phyloP scores from a whole-genome alignment of 2,888 invertebrate species.

The Cryptosula pallasiana region DNA sequence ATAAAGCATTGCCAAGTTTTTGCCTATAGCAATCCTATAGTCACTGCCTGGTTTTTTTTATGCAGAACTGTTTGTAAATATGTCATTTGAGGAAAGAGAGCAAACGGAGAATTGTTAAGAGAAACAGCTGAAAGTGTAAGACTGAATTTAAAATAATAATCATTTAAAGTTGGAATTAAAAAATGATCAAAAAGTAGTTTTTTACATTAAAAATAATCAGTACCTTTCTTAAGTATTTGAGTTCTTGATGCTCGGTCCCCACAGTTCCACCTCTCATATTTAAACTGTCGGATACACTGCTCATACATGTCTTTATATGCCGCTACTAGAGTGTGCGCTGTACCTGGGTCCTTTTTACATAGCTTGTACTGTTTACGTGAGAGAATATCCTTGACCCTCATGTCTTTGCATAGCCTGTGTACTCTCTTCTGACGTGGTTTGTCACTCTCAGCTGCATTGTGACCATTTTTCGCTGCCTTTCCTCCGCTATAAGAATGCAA shows the following conservation, averaged over 20 bases:
- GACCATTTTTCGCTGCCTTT: background rate
- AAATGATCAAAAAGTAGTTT: too few relatives aligned
- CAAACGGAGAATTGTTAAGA: too few relatives aligned
- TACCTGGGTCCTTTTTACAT: background rate
- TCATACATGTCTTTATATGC: background rate
- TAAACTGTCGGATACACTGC: background rate
- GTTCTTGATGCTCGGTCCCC: background rate
- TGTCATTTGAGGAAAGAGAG: too few relatives aligned
- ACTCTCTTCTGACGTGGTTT: background rate
- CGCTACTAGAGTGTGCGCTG: background rate
- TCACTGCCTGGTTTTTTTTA: too few relatives aligned
- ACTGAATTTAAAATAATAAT: too few relatives aligned
- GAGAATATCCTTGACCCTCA: background rate
- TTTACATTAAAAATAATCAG: too few relatives aligned
- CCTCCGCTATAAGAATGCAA: background rate
- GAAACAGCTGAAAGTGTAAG: too few relatives aligned
- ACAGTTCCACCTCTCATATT: conserved; percentile 6
- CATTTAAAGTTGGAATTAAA: too few relatives aligned
- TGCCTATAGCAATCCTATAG: too few relatives aligned
- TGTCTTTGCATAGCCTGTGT: background rate
- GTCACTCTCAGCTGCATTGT: background rate
- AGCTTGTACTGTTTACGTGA: background rate
- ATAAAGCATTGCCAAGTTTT: too few relatives aligned
- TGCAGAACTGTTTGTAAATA: too few relatives aligned
- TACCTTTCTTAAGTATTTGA: background rate